These are phyloP conservation scores for Toxonevra muliebris DNA, from an alignment of 2,888 invertebrate genomes.

Conservation along the genomic window DNA sequence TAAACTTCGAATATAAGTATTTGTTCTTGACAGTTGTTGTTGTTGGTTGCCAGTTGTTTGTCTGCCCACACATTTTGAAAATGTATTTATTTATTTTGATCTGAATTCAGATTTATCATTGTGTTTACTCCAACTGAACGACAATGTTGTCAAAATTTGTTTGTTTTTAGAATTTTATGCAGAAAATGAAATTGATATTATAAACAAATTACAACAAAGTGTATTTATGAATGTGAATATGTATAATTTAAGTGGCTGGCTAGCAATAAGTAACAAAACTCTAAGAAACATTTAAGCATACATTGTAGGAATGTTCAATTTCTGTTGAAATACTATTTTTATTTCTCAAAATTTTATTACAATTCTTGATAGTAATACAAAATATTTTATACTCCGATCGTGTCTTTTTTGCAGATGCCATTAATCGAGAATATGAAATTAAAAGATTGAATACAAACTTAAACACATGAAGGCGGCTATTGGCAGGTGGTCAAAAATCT, in stretches of 20 bases:
- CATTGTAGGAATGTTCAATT: too few species aligned
- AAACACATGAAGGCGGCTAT: too few species aligned
- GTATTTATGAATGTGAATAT: not conserved
- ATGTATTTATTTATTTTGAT: too few species aligned
- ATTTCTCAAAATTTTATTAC: not conserved
- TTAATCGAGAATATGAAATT: slow-evolving; percentile 12
- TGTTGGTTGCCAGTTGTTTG: not conserved
- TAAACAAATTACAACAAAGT: slow-evolving; percentile 1
- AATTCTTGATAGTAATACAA: not conserved
- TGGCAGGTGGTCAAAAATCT: too few species aligned
- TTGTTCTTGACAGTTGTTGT: not conserved
- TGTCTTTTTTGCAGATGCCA: slow-evolving; percentile 5
- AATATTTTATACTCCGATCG: slow-evolving; percentile 10
- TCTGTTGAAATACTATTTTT: too few species aligned
- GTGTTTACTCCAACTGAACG: too few species aligned
- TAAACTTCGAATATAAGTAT: too few species aligned
- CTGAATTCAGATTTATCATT: too few species aligned
- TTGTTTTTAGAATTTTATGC: too few species aligned
- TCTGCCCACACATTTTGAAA: not conserved
- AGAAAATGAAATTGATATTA: not conserved
- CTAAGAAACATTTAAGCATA: too few species aligned
- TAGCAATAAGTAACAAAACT: too few species aligned
- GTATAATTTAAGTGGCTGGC: not conserved
- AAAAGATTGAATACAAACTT: slow-evolving; percentile 19
- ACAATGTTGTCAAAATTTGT: too few species aligned